Conservation (phyloP, 2,113 vertebrate genomes). For the Girardinichthys multiradiatus region DNA sequence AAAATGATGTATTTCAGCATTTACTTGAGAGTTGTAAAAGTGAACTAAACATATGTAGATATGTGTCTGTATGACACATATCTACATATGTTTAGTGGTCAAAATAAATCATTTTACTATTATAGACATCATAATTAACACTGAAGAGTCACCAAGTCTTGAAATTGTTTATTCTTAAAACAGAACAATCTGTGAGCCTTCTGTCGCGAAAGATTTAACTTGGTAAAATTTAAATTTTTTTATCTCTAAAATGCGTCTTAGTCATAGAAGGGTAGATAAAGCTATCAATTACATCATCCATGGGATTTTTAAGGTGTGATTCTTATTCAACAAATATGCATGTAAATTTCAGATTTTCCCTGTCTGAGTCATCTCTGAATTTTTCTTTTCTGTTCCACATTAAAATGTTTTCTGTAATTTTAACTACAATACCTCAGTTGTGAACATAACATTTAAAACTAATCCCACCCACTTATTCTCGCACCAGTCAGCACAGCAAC, state of each 20-base stretch:
- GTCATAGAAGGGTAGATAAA: no score
- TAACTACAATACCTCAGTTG: background rate
- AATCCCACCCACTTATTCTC: background rate
- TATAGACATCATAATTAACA: no score
- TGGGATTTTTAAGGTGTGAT: no score
- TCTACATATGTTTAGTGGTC: no score
- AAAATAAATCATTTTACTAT: no score
- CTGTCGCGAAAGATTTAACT: no score
- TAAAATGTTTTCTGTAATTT: background rate
- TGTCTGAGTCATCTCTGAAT: background rate
- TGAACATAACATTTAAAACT: background rate
- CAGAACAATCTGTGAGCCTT: background rate
- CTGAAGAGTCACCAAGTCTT: no score
- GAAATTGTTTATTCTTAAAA: background rate
- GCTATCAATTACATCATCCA: no score
- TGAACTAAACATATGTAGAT: no score
- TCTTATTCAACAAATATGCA: background rate
- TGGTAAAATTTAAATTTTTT: background rate
- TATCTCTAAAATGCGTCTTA: background rate
- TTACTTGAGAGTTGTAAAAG: no score
- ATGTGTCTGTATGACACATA: no score
- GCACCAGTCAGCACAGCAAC: background rate
- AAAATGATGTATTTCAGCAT: no score
- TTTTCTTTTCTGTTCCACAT: background rate
- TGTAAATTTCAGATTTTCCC: background rate